These are phyloP conservation scores for Daboia siamensis DNA, from an alignment of 2,113 vertebrate species.

Conservation along the genomic window DNA sequence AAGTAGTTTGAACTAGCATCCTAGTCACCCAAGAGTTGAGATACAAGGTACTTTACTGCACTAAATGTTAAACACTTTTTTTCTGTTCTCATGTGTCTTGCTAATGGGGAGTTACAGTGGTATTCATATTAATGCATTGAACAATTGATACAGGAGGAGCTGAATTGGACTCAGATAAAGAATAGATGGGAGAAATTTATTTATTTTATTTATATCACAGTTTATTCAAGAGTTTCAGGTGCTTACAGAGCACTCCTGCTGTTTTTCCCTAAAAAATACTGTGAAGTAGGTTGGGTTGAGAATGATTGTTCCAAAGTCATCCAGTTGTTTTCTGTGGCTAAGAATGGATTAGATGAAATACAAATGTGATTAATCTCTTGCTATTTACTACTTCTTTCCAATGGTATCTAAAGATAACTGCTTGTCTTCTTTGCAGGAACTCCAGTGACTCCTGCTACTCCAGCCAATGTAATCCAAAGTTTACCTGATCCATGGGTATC, in stretches of 20 bases:
- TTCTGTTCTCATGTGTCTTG: neutral
- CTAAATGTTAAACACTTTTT: neutral
- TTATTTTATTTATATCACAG: neutral
- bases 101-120: neutral
- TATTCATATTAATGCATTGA: neutral
- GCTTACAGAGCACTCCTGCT: neutral
- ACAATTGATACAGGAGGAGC: neutral
- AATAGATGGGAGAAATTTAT: neutral
- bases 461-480: slow-evolving; percentile 89
- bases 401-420: neutral
- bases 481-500: slow-evolving; percentile 96
- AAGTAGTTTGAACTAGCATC: neutral
- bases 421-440: slow-evolving; percentile 75
- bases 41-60: neutral
- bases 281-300: neutral
- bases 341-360: neutral
- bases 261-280: neutral
- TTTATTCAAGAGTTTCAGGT: neutral
- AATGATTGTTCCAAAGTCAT: neutral
- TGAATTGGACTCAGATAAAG: neutral
- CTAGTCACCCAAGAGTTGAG: neutral
- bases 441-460: slow-evolving; percentile 93
- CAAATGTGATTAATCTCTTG: neutral
- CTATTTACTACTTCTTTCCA: accelerated
- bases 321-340: neutral